These are phyloP conservation scores for Micromesistius poutassou DNA, from an alignment of 2,797 vertebrate species.

Conservation along the genomic window DNA sequence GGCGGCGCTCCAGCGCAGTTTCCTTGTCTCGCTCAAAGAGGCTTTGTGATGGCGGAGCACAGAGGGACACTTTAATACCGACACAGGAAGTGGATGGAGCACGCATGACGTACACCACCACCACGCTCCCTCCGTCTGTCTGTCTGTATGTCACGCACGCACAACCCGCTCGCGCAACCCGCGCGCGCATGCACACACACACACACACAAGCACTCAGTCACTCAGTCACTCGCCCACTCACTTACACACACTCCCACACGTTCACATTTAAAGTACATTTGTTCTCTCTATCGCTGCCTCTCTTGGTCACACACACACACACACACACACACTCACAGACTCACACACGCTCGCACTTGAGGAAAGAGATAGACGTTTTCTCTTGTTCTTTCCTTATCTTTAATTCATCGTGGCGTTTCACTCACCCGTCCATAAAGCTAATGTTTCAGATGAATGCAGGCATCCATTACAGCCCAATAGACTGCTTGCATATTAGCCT, in stretches of 20 bases:
- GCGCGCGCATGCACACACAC: background rate
- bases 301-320: conserved; percentile 12
- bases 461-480: background rate
- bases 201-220: conserved; percentile 8
- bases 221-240: background rate
- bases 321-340: no score
- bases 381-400: no score
- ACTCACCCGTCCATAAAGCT: background rate
- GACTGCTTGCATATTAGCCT: background rate
- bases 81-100: conserved; percentile 59
- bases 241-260: background rate
- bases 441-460: background rate
- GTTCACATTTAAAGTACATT: background rate
- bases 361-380: no score
- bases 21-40: conserved; percentile 50
- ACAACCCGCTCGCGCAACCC: background rate
- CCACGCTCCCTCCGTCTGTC: conserved; percentile 7
- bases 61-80: conserved; percentile 58
- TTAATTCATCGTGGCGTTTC: no score
- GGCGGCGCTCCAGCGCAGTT: conserved; percentile 38
- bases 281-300: background rate
- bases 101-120: conserved; percentile 38
- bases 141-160: conserved; percentile 39
- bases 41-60: conserved; percentile 50
- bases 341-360: no score